phyloP scores from a whole-genome alignment of 2,113 vertebrate genomes.

The Cervus canadensis region DNA sequence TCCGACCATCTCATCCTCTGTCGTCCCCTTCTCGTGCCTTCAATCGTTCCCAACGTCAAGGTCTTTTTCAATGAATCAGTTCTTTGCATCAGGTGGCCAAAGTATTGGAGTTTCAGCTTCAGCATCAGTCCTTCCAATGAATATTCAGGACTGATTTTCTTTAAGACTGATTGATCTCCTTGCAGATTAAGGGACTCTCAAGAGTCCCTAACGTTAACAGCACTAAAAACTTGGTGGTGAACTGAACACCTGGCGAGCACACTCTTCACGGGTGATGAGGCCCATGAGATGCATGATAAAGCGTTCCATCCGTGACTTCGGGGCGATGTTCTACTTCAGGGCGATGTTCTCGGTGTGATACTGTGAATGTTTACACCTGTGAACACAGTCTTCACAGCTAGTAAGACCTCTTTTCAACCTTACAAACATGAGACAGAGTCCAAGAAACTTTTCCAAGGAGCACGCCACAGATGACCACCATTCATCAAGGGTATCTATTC shows the following conservation, averaged over 20 bases:
- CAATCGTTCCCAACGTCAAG: neutral
- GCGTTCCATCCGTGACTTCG: neutral
- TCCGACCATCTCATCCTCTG: neutral
- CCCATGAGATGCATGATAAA: neutral
- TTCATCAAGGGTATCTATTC: neutral
- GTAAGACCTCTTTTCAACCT: neutral
- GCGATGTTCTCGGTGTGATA: neutral
- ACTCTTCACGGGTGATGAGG: neutral
- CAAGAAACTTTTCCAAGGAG: neutral
- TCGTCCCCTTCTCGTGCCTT: neutral
- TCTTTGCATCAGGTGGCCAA: neutral
- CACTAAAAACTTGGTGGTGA: neutral
- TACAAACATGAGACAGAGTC: neutral
- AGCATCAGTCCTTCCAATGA: neutral
- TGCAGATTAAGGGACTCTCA: neutral
- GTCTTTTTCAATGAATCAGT: neutral
- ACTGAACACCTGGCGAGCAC: neutral
- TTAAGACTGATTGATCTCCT: neutral
- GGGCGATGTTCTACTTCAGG: neutral
- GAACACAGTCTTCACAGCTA: neutral
- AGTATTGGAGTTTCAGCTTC: neutral
- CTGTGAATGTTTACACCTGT: neutral
- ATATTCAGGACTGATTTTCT: neutral
- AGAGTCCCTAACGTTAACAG: neutral
- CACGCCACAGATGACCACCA: neutral